Base-by-base conservation (phyloP, 2,113 vertebrate species). In the Poecilia latipinna region DNA sequence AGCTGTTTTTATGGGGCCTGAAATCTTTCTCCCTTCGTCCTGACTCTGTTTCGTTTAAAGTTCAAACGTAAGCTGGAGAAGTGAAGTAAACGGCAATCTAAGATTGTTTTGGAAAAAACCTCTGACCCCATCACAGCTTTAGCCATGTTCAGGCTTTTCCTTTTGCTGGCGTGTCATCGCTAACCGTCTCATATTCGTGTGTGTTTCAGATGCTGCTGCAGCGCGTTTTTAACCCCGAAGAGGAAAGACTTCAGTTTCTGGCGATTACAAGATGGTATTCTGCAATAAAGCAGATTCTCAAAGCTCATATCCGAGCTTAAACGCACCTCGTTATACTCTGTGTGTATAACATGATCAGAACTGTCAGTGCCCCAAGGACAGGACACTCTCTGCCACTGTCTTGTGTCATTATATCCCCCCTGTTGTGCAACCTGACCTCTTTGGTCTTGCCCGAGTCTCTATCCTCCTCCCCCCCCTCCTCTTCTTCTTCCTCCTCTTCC, bases 201-300 rank as follows among this genome's bases (percentile, higher is more conserved):
- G 78, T 88, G 75, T 93, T 93, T 85, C 85, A 93, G 91, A 84
- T 79, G 70, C 88, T 70, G 78, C 39, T 74, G 17, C 19, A 39
- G 29, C 61, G n/a, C 1, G 1, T 61, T 76, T 51, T 62, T 57
- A 57, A 68, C 17, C 51, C 13, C 19, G 73, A 78, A 61, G 80
- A 78, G 64, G 57, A 81, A 81, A 74, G 82, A 64, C 84, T 72
- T 61, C 31, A 37, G 33, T 33, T 51, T 37, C 44, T 48, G 78
- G 66, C 66, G 69, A 79, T 61, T 73, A 51, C 71, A 65, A 79
- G 61, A 51, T 67, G 72, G 65, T 65, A 68, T 54, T 80, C 85
- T 24, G 42, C 72, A 77, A 57, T 75, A 74, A 82, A 80, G 64
- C 80, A 70, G 42, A 39, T 67, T 73, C 28, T 72, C 69, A 74